A percentile compares a stretch with the other conserved stretches of the same genome.
Conservation (phyloP, 2,113 vertebrate species). For the Artemisiospiza belli region DNA sequence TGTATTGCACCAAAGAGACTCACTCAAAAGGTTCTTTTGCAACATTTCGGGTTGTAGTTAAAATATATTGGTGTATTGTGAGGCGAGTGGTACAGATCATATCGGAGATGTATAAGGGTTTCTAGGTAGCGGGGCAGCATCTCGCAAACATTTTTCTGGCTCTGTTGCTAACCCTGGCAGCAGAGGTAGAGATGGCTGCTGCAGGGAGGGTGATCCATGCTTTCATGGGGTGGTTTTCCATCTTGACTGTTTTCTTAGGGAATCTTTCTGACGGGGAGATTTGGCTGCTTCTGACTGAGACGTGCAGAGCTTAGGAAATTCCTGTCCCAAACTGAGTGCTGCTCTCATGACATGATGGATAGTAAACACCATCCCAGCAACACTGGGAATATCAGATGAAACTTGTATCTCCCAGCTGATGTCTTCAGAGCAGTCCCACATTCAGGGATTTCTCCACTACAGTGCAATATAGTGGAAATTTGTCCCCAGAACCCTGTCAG, state of each 20-base stretch:
- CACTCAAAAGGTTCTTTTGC: slow-evolving; percentile 51
- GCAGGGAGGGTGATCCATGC: background rate
- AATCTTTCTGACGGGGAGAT: background rate
- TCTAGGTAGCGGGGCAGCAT: slow-evolving; percentile 10
- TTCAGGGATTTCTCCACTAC: background rate
- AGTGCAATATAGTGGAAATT: background rate
- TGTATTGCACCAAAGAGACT: slow-evolving; percentile 48
- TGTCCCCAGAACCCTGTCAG: background rate
- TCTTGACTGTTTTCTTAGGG: background rate
- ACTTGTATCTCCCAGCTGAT: background rate
- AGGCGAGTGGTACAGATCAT: slow-evolving; percentile 10
- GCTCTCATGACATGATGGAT: background rate
- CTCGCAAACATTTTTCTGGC: slow-evolving; percentile 2
- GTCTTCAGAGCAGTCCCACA: background rate
- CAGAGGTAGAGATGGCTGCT: background rate
- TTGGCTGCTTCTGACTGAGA: background rate
- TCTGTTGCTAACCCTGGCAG: background rate
- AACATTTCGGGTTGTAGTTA: slow-evolving; percentile 4
- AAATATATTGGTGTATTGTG: slow-evolving; percentile 53
- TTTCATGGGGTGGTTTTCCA: background rate
- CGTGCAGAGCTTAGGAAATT: background rate
- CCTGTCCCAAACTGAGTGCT: background rate
- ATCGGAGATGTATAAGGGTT: background rate
- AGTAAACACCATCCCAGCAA: background rate
- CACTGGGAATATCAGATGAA: background rate